A percentile compares a stretch with the other conserved stretches of the same genome.
Conservation (phyloP, 2,888 invertebrate genomes). For the Caenorhabditis sp. region DNA sequence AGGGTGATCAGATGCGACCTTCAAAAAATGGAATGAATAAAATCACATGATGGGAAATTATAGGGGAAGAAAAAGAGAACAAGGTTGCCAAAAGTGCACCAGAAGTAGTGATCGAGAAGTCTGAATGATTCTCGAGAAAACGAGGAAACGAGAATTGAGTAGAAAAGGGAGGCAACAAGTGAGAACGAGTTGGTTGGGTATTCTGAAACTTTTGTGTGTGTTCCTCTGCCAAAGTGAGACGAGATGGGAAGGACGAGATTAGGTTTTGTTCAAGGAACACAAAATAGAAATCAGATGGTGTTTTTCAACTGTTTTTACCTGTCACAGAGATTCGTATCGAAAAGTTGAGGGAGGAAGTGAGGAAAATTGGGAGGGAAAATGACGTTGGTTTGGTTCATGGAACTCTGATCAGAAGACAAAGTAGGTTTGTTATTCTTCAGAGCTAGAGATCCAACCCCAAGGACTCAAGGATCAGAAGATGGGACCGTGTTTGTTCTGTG, state of each 20-base stretch:
- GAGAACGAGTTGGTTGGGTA: conserved; percentile 49
- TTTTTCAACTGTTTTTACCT: conserved; percentile 35
- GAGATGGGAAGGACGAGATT: conserved; percentile 47
- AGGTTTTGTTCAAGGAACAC: conserved; percentile 37
- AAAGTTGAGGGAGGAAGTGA: conserved; percentile 8
- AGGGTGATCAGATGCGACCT: conserved; percentile 35
- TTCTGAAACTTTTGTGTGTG: conserved; percentile 38
- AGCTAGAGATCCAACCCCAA: background rate
- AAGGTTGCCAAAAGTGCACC: conserved; percentile 44
- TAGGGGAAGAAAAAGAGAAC: conserved; percentile 28
- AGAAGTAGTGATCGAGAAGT: conserved; percentile 19
- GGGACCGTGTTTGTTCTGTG: background rate
- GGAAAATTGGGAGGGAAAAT: conserved; percentile 5
- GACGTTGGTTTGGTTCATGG: background rate
- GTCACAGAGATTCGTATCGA: conserved; percentile 24
- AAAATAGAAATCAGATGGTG: conserved; percentile 48
- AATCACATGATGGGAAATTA: conserved; percentile 30
- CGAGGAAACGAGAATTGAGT: conserved; percentile 11
- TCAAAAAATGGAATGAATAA: conserved; percentile 25
- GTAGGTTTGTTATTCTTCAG: background rate
- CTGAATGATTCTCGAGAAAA: conserved; percentile 16
- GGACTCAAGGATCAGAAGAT: background rate
- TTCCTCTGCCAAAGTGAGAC: conserved; percentile 35
- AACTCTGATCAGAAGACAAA: background rate
- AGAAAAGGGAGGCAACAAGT: conserved; percentile 11